Evolutionary conservation across 2,797 vertebrate species (phyloP), one percentile per base, ranked within the genome.

Genomic region (Furcifer pardalis): DNA sequence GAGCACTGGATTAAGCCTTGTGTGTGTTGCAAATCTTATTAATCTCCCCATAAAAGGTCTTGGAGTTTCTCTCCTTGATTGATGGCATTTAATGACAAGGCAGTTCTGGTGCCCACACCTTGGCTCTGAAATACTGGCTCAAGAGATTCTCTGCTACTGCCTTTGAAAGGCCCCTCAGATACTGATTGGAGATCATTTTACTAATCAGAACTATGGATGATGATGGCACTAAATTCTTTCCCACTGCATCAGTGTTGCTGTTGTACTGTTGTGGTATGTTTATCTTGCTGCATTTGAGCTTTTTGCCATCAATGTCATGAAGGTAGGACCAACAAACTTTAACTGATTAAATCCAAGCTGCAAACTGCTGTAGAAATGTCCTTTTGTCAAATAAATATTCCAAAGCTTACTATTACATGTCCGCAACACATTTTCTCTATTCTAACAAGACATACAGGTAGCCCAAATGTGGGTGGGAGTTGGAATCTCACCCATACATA

Each of bases 381-480:
- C 83, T 93, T 87, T 91, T 87, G 86, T 90, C 92, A 95, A 92
- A 95, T 88, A 90, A 85, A 95, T 89, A 86, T 83, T 92, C 72
- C 89, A 90, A 77, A 90, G 87, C 27, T 49, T 5, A 89, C 86
- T 87, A 71, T 91, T 81, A 86, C 2, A 1, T 69, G 84, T 74
- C 66, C 73, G 6, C 12, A 44, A 75, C 73, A 84, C 85, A 84
- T 86, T 87, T 79, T 8, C 1, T 32, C 19, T n/a, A 21, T 49
- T 35, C 30, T 19, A 76, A 13, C n/a, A 17, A 7, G 21, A 7
- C 17, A n/a, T 21, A 17, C 44, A 35, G 23, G 17, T 3, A 49
- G 44, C 12, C 71, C 27, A 7, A 12, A 19, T 1, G 21, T 19
- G 15, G 30, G 5, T 10, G 13, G 19, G 7, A n/a, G 10, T 49